Percentiles rank a stretch among this genome's conserved stretches.
Conservation (phyloP, 1,140 invertebrate genomes). For the Galendromus occidentalis region DNA sequence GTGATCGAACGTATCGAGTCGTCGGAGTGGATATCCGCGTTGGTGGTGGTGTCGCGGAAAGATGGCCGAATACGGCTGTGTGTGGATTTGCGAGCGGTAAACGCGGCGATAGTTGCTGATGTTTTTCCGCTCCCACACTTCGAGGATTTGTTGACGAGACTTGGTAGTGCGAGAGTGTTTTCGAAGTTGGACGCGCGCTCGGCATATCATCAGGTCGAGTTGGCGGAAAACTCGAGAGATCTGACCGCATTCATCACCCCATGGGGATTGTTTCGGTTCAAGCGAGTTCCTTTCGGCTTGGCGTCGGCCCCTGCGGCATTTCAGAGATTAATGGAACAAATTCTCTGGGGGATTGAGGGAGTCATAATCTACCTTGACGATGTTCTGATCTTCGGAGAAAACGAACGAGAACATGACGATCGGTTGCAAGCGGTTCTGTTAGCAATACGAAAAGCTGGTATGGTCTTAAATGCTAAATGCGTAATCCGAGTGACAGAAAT, state of each 20-base stretch:
- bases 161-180: neutral
- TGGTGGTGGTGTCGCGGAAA: conserved; percentile 10
- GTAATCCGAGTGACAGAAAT: neutral
- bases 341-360: conserved; percentile 11
- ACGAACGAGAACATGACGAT: conserved; percentile 15
- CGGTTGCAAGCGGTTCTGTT: neutral
- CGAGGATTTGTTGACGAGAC: neutral
- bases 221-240: conserved; percentile 10
- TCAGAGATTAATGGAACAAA: conserved; percentile 14
- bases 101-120: conserved; percentile 9
- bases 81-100: conserved; percentile 9
- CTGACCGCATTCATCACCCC: neutral
- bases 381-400: conserved; percentile 14
- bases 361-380: conserved; percentile 17
- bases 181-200: conserved; percentile 5
- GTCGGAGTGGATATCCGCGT: neutral
- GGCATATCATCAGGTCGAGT: conserved; percentile 11
- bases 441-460: neutral
- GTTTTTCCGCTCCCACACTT: conserved; percentile 13
- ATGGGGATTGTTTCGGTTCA: conserved; percentile 16
- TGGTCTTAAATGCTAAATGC: neutral
- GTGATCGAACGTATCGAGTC: neutral
- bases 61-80: conserved; percentile 8
- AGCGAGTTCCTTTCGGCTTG: conserved; percentile 19
- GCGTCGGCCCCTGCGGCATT: conserved; percentile 16